Conservation (phyloP, 2,797 vertebrate species). For the Ctenopoma multispine region DNA sequence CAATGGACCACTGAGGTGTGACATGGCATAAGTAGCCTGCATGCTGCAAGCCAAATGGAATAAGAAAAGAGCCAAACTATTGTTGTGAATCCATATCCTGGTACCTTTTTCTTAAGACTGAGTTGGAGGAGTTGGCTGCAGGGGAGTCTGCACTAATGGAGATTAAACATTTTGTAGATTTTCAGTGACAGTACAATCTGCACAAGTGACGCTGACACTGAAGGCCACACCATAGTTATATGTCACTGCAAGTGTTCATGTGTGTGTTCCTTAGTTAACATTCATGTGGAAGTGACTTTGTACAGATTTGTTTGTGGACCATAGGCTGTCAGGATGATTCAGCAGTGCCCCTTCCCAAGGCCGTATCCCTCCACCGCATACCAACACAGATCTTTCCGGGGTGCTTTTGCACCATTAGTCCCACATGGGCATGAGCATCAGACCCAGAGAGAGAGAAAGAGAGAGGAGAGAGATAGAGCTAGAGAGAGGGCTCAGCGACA, state of each 20-base stretch:
- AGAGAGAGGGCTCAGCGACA: slow-evolving; percentile 42
- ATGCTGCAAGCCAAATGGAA: slow-evolving; percentile 7
- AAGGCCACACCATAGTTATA: slow-evolving; percentile 31
- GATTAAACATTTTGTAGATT: slow-evolving; percentile 10
- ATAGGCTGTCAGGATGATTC: slow-evolving; percentile 69
- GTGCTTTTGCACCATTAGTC: slow-evolving; percentile 70
- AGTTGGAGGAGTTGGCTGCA: not conserved
- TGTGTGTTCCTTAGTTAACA: slow-evolving; percentile 29
- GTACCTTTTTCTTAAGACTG: not conserved
- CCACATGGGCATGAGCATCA: slow-evolving; percentile 67
- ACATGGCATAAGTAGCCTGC: not conserved
- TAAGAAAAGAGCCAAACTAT: not conserved
- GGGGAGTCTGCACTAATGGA: slow-evolving; percentile 6
- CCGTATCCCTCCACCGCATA: slow-evolving; percentile 50
- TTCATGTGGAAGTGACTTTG: slow-evolving; percentile 59
- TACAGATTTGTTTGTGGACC: slow-evolving; percentile 52
- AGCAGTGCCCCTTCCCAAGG: slow-evolving; percentile 59
- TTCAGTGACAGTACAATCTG: slow-evolving; percentile 12
- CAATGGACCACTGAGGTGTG: not conserved
- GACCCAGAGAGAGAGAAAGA: slow-evolving; percentile 35
- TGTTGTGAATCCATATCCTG: not conserved
- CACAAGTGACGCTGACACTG: slow-evolving; percentile 24
- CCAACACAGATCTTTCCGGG: slow-evolving; percentile 57
- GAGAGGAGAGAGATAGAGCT: not conserved
- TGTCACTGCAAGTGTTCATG: slow-evolving; percentile 27